phyloP scores from a whole-genome alignment of 37 sponge, comb jelly and placozoan species.

The Aplysina aerophoba region DNA sequence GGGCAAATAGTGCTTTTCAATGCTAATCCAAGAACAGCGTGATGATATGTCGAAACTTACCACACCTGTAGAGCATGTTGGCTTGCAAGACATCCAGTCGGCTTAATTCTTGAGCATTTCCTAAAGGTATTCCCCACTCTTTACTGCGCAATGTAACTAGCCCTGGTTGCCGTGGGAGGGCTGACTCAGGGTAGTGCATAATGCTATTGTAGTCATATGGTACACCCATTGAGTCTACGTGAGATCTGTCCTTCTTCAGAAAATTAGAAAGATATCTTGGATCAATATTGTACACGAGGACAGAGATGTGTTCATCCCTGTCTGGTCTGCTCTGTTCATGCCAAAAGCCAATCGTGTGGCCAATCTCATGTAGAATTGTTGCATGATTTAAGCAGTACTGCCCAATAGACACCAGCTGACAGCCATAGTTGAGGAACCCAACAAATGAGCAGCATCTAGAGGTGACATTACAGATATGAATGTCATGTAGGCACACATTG shows the following conservation, averaged over 20 bases:
- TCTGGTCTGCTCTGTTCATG: slow-evolving; percentile 47
- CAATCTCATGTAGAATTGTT: slow-evolving; percentile 39
- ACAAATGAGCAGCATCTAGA: slow-evolving; percentile 53
- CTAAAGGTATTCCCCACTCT: slow-evolving; percentile 55
- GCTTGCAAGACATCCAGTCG: slow-evolving; percentile 66
- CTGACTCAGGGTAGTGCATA: slow-evolving; percentile 72
- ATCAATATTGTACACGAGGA: slow-evolving; percentile 5
- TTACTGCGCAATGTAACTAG: slow-evolving; percentile 45
- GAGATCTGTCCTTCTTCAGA: neutral
- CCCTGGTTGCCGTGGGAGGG: slow-evolving; percentile 16
- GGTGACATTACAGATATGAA: neutral
- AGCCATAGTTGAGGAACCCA: slow-evolving; percentile 19
- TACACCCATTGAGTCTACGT: slow-evolving; percentile 65
- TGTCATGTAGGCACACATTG: neutral
- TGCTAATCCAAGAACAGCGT: too few species aligned
- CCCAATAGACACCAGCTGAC: slow-evolving; percentile 41
- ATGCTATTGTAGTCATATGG: slow-evolving; percentile 84
- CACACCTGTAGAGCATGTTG: slow-evolving; percentile 68
- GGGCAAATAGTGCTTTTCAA: too few species aligned
- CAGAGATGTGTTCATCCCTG: slow-evolving; percentile 22
- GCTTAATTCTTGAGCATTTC: slow-evolving; percentile 55
- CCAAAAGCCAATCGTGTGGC: slow-evolving; percentile 47
- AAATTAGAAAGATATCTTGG: slow-evolving; percentile 52
- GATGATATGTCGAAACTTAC: slow-evolving; percentile 49
- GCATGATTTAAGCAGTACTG: slow-evolving; percentile 16